Evolutionary conservation across 2,888 invertebrate species (phyloP), one percentile per base, ranked within the genome.

Genomic region (Altica lythri): DNA sequence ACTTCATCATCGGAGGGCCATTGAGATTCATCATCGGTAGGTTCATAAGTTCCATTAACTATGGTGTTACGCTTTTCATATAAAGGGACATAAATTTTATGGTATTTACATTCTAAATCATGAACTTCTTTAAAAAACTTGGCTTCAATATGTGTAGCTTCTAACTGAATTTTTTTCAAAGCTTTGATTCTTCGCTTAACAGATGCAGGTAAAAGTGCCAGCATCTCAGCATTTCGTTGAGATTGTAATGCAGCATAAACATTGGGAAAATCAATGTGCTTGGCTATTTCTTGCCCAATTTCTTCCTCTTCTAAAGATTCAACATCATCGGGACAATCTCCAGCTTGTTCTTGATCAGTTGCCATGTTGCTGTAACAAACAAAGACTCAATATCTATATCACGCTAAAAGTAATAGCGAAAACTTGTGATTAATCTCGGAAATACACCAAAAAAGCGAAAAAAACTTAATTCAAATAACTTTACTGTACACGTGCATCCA

Each of bases 81-180:
- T 34, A 90, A 75, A 1, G 89, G 87, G 52, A 84, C 82, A 76
- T 91, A 94, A 12, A 40, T 22, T 17, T 85, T 83, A 70, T 91
- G 89, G 75, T 93, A 96, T 77, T 91, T 90, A 79, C 90, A 89
- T 79, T 99, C 98, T 45, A 99, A 81, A 14, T 86, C 86, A 73
- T 97, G 96, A 30, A 99, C 91, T 71, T 95, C 94, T 69, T 89
- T 86, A 77, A 95, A 97, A 78, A 98, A 95, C 72, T 93, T 86
- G 0, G 92, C 89, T 77, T 97, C 96, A 50, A 95, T 82, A 69
- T 92, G 85, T 4, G 90, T 89, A 40, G 89, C 86, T 67, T 90
- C 86, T 67, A 91, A 80, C 76, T 96, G 95, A 1, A 95, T 76
- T 62, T 91, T 88, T 73, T 95, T 92, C 50, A 96, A 78, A 0